Percentiles rank a stretch among this genome's conserved stretches.
Evolutionary conservation across 2,113 vertebrate species (phyloP).

Genomic region (Mormyrus iriodes): DNA sequence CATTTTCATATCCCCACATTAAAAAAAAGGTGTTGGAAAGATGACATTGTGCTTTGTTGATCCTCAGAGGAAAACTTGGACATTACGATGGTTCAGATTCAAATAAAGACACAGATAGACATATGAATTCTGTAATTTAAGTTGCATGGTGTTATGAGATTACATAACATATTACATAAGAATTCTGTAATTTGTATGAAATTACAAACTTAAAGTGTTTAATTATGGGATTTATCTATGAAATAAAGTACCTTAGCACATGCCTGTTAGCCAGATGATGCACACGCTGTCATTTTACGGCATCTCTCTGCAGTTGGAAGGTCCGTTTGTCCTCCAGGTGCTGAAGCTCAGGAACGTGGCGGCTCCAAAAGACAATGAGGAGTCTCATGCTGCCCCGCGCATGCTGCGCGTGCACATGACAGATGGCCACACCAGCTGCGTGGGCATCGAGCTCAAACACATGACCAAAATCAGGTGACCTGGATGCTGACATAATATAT

Average conservation of each 20-base stretch:
- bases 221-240: neutral
- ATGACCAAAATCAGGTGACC: constrained; percentile 90
- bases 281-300: neutral
- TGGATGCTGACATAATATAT: neutral
- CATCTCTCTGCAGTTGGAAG: constrained; percentile 72
- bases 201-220: neutral
- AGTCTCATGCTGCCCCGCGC: constrained; percentile 86
- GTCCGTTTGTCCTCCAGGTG: constrained; percentile 90
- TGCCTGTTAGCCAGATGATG: neutral
- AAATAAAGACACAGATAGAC: neutral
- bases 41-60: neutral
- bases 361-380: constrained; percentile 87
- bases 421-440: constrained; percentile 85
- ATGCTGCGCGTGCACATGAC: constrained; percentile 97
- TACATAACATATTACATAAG: neutral
- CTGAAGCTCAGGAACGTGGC: constrained; percentile 90
- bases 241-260: too few relatives aligned
- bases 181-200: neutral
- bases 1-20: neutral
- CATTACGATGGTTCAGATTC: neutral
- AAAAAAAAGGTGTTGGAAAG: neutral
- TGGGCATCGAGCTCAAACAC: constrained; percentile 78
- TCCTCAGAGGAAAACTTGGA: neutral
- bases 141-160: neutral
- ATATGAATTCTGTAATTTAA: neutral